A percentile compares a stretch with the other conserved stretches of the same genome.
These are phyloP conservation scores for Neotoma lepida DNA, from an alignment of 2,113 vertebrate genomes.

Conservation along the genomic window DNA sequence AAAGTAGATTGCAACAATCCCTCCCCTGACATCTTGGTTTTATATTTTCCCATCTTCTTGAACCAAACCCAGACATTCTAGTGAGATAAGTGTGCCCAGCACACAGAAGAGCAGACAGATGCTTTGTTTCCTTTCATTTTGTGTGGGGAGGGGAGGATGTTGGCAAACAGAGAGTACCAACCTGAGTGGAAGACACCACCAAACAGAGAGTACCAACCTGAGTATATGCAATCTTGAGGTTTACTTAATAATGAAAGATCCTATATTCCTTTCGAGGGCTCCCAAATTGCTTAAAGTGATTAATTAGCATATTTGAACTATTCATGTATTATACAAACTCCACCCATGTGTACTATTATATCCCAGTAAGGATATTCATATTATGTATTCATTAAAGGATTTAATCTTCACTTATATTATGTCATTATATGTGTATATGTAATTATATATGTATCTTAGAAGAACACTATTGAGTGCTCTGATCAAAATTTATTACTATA, in stretches of 20 bases:
- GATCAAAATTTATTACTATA: constrained; percentile 24
- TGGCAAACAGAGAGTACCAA: constrained; percentile 1
- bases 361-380: neutral
- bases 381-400: neutral
- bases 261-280: constrained; percentile 21
- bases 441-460: neutral
- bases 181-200: neutral
- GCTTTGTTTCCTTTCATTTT: neutral
- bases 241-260: constrained; percentile 17
- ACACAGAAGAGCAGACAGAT: neutral
- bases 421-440: neutral
- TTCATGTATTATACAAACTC: neutral
- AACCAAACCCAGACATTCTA: neutral
- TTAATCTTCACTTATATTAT: constrained; percentile 28
- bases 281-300: constrained; percentile 1
- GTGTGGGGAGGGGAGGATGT: rapidly evolving
- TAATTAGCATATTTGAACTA: constrained; percentile 9
- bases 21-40: neutral
- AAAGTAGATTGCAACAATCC: neutral
- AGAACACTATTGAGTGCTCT: neutral
- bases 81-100: neutral
- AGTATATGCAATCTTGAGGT: neutral
- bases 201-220: neutral
- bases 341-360: neutral
- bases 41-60: neutral